A percentile compares a stretch with the other conserved stretches of the same genome.
Conservation (phyloP, 2,113 vertebrate genomes). For the Hydropotes inermis region DNA sequence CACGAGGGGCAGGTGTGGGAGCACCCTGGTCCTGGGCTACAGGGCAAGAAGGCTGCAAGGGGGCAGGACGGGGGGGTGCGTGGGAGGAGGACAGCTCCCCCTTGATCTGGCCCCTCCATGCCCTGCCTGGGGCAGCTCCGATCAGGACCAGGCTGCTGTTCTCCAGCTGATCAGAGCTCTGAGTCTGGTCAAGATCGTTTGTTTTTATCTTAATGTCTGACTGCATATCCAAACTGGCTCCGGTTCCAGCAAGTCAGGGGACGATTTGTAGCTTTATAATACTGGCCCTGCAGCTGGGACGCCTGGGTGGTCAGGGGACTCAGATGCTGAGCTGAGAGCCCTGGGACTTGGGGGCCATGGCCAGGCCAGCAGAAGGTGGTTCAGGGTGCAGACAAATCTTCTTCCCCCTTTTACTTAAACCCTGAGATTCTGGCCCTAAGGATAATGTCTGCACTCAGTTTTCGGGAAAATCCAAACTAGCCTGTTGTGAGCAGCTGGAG, state of each 20-base stretch:
- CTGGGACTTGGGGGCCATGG: neutral
- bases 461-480: too few relatives aligned
- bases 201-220: neutral
- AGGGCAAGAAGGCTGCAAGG: neutral
- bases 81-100: neutral
- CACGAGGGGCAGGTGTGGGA: neutral
- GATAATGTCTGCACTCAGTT: neutral
- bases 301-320: neutral
- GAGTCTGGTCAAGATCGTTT: neutral
- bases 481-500: neutral
- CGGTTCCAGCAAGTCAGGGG: neutral
- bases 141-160: neutral
- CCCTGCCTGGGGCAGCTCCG: neutral
- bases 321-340: neutral
- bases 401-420: neutral
- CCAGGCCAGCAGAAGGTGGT: neutral
- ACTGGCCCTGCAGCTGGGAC: neutral
- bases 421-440: neutral
- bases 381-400: neutral
- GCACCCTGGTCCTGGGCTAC: neutral
- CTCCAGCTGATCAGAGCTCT: neutral
- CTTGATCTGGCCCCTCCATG: neutral
- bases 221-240: neutral
- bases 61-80: neutral
- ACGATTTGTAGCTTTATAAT: neutral